phyloP scores from a whole-genome alignment of 2,113 vertebrate genomes.

The Mystacornis crossleyi region DNA sequence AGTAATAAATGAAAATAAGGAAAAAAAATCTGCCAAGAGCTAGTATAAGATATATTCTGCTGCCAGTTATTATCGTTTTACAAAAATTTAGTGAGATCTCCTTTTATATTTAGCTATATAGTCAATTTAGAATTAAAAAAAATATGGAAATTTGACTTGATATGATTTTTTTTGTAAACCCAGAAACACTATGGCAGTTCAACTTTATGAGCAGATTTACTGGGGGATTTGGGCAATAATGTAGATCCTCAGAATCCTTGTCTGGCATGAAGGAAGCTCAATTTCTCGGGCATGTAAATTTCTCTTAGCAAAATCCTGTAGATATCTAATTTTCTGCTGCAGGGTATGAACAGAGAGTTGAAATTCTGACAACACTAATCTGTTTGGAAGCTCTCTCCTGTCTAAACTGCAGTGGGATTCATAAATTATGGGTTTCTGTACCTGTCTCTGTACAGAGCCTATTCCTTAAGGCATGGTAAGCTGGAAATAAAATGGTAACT shows the following conservation, averaged over 20 bases:
- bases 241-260: neutral
- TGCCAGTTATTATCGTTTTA: neutral
- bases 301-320: neutral
- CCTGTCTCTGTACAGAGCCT: neutral
- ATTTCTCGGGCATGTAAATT: neutral
- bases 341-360: neutral
- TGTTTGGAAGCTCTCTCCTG: neutral
- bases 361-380: conserved; percentile 22
- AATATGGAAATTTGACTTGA: neutral
- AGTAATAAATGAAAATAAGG: neutral
- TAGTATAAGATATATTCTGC: neutral
- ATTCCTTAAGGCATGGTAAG: neutral
- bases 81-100: neutral
- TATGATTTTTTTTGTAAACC: neutral
- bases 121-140: neutral
- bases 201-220: neutral
- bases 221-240: neutral
- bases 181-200: neutral
- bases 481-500: neutral
- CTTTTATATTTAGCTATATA: neutral
- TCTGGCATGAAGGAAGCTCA: neutral
- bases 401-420: neutral
- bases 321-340: neutral
- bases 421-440: conserved; percentile 28
- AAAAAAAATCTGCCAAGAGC: neutral